Base-by-base conservation (phyloP, 2,113 vertebrate species). In the Calidris pugnax region DNA sequence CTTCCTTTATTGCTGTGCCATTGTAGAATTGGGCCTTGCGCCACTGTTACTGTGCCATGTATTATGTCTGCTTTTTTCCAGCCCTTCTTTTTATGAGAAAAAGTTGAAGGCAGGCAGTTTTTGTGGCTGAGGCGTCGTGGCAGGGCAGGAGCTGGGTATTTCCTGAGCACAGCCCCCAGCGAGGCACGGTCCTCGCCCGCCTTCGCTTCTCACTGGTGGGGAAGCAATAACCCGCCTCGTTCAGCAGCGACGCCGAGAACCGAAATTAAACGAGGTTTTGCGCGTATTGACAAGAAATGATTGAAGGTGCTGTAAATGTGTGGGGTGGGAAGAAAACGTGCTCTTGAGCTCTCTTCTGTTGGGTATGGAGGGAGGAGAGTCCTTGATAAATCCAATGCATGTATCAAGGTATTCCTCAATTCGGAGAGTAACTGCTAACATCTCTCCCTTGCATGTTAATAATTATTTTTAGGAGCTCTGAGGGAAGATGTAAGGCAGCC, bases 231-330 rank as follows among this genome's bases (percentile, higher is more conserved):
- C 7, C 41, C 8, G 0, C 22, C 48, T 57, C 2, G 4, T 45
- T 68, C 57, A 27, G 55, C 50, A 71, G 72, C 28, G 84, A 35
- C 1, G 2, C 33, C 6, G 21, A 87, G 78, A 76, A 11, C 48
- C 66, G 55, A n/a, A 66, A 24, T 84, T 55, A 72, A 71, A 14
- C 43, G 24, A 94, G 93, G 53, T 83, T 93, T 93, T 91, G 90
- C 56, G 41, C 21, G 14, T 94, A 94, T 96, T 87, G 94, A 96
- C 94, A 93, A 82, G 94, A 97, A 97, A 76, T 94, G 81, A 68
- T 53, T 59, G 81, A 76, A 83, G 53, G 71, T 45, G 62, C 67
- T 88, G 6, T 13, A 63, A 63, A 47, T n/a, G 50, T 56, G 41
- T 67, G 77, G 47, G 37, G 55, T 77, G 63, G 71, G 85, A 85